Conservation (phyloP, 2,888 invertebrate species). For the Melanargia galathea region DNA sequence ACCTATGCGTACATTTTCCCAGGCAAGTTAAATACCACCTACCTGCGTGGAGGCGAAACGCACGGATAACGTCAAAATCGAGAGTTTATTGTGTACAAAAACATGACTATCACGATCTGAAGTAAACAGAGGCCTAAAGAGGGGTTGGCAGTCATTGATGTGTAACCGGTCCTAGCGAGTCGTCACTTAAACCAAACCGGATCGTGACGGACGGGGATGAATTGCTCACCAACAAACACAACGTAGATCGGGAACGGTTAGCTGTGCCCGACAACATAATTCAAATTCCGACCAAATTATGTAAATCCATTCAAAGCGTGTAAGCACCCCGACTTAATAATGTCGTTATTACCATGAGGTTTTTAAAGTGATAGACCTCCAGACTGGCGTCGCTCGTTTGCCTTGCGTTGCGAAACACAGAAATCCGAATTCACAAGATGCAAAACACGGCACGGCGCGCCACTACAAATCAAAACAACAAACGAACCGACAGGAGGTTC, state of each 20-base stretch:
- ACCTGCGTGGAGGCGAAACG: slow-evolving; percentile 33
- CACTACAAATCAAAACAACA: slow-evolving; percentile 76
- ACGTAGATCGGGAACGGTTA: slow-evolving; percentile 56
- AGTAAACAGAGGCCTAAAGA: slow-evolving; percentile 60
- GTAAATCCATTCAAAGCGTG: slow-evolving; percentile 30
- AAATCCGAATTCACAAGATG: slow-evolving; percentile 46
- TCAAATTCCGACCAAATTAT: slow-evolving; percentile 35
- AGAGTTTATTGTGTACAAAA: slow-evolving; percentile 63
- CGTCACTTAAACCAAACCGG: slow-evolving; percentile 71
- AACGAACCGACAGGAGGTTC: slow-evolving; percentile 75
- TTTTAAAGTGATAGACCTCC: slow-evolving; percentile 25
- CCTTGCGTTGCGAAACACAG: slow-evolving; percentile 42
- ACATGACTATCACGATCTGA: slow-evolving; percentile 56
- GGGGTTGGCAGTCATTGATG: slow-evolving; percentile 77
- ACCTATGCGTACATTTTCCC: slow-evolving; percentile 9
- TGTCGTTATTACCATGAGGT: slow-evolving; percentile 17
- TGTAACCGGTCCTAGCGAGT: slow-evolving; percentile 70
- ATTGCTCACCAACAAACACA: slow-evolving; percentile 67
- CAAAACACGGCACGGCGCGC: slow-evolving; percentile 60
- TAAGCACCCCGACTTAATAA: slow-evolving; percentile 13
- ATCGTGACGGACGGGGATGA: slow-evolving; percentile 73
- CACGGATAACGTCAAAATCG: slow-evolving; percentile 64
- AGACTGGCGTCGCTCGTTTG: slow-evolving; percentile 27
- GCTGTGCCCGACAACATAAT: slow-evolving; percentile 39
- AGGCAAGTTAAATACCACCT: slow-evolving; percentile 19